A percentile compares a stretch with the other conserved stretches of the same genome.
Conservation (phyloP, 2,113 vertebrate species). For the Rhinichthys klamathensis region DNA sequence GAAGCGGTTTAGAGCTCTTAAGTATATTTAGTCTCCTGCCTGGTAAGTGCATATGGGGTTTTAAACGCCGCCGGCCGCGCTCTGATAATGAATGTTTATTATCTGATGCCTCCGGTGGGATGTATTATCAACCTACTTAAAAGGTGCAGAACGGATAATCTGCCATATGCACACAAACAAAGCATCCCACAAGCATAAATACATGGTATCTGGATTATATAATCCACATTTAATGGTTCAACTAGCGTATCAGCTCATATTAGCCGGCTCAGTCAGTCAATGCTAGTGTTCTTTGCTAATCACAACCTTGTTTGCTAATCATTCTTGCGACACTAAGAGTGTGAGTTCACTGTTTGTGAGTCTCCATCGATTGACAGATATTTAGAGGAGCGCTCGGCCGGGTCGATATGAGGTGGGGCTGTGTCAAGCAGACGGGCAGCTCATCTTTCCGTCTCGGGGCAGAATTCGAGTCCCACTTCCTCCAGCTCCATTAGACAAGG, state of each 20-base stretch:
- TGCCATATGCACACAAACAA: slow-evolving; percentile 1
- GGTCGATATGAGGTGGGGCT: slow-evolving; percentile 55
- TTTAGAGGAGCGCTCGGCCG: slow-evolving; percentile 28
- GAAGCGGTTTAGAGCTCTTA: slow-evolving; percentile 7
- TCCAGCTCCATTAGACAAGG: slow-evolving; percentile 41
- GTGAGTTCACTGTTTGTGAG: slow-evolving; percentile 4
- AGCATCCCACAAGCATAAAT: not conserved
- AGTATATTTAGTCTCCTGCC: slow-evolving; percentile 17
- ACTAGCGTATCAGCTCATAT: not conserved
- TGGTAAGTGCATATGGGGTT: not conserved
- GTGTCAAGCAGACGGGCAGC: slow-evolving; percentile 45
- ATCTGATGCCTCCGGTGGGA: slow-evolving; percentile 8
- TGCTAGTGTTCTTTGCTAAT: slow-evolving; percentile 33
- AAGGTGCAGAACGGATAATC: slow-evolving; percentile 21
- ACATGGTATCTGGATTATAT: not conserved
- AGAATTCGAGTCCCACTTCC: slow-evolving; percentile 67
- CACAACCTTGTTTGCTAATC: slow-evolving; percentile 37
- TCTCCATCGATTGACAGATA: slow-evolving; percentile 37
- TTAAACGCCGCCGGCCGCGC: not conserved
- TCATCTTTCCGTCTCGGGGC: slow-evolving; percentile 71
- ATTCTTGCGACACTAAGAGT: slow-evolving; percentile 34
- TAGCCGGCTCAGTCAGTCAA: not conserved
- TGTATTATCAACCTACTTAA: slow-evolving; percentile 6
- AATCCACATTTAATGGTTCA: not conserved
- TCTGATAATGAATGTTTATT: slow-evolving; percentile 29